Evolutionary conservation across 2,797 vertebrate species (phyloP), one percentile per base, ranked within the genome.

Genomic region (Myioborus melanocephalus): DNA sequence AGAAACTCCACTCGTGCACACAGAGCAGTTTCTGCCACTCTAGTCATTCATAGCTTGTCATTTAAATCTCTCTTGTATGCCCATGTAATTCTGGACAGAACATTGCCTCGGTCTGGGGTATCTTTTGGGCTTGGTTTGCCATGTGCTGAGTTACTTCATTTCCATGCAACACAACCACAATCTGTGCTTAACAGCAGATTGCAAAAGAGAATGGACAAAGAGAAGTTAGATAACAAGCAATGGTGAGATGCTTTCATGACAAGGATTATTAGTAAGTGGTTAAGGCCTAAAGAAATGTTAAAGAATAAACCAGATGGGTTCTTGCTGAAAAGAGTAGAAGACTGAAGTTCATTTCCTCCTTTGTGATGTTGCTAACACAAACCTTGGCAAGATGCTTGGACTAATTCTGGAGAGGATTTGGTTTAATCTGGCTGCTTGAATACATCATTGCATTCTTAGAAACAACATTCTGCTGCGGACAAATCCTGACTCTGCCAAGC

Each of bases 41-140:
- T 9, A 13, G 8, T 12, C 3, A 1, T 17, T 12, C 2, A 1
- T 15, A 39, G 43, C 20, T 66, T 63, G 28, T 41, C 3, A 19
- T 50, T 76, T 55, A 49, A 49, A 22, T 65, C 20, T 75, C n/a
- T 65, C 4, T 27, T 0, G 1, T 12, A n/a, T 17, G 34, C 27
- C 53, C 0, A 0, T 28, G 39, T 57, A 57, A 16, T 30, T 59
- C 53, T 44, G 43, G 34, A 24, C 32, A 73, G 44, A 56, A 22
- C 20, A 3, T 46, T 59, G 35, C 26, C 28, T 27, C 55, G 8
- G 1, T 14, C 37, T 49, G 6, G n/a, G n/a, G 1, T 8, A 8
- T 24, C 37, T 65, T 26, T 49, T 37, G 41, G 61, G 8, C 52
- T 63, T 30, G 34, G 9, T 53, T 83, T 71, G 24, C 68, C 11